phyloP scores from a whole-genome alignment of 2,113 vertebrate genomes.

The Phoxinus phoxinus region DNA sequence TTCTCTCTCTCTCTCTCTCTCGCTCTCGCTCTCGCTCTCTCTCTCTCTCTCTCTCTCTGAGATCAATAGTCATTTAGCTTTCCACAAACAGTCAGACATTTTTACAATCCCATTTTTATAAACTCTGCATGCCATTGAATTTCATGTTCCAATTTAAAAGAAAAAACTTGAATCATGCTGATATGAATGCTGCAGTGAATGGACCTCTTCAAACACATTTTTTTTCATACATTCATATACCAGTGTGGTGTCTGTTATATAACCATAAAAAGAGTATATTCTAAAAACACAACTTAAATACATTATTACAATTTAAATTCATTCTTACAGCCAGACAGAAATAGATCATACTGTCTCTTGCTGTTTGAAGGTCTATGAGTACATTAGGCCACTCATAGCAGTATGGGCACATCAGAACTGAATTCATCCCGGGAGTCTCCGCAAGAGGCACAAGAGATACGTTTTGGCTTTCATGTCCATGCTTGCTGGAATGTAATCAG shows the following conservation, averaged over 20 bases:
- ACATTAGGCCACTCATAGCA: slow-evolving; percentile 64
- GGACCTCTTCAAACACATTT: slow-evolving; percentile 1
- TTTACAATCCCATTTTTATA: slow-evolving; percentile 7
- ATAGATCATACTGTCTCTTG: neutral
- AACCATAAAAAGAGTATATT: neutral
- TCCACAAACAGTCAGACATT: slow-evolving; percentile 21
- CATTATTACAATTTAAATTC: neutral
- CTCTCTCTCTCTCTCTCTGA: slow-evolving; percentile 3
- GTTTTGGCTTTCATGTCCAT: slow-evolving; percentile 39
- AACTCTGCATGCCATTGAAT: neutral
- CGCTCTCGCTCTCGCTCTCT: too few relatives aligned
- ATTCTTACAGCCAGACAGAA: neutral
- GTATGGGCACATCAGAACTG: slow-evolving; percentile 55
- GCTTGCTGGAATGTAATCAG: slow-evolving; percentile 62
- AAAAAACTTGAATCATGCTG: slow-evolving; percentile 40
- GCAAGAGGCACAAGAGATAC: slow-evolving; percentile 59
- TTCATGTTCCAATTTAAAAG: neutral
- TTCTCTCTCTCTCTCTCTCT: slow-evolving; percentile 40
- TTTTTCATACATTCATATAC: neutral
- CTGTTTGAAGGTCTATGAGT: slow-evolving; percentile 56
- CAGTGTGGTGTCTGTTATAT: neutral
- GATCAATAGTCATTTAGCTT: slow-evolving; percentile 49
- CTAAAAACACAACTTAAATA: neutral
- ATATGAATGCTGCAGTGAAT: slow-evolving; percentile 57
- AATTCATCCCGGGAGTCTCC: slow-evolving; percentile 65